These are phyloP conservation scores for Harpagifer antarcticus DNA, from an alignment of 2,797 vertebrate species.

Conservation along the genomic window DNA sequence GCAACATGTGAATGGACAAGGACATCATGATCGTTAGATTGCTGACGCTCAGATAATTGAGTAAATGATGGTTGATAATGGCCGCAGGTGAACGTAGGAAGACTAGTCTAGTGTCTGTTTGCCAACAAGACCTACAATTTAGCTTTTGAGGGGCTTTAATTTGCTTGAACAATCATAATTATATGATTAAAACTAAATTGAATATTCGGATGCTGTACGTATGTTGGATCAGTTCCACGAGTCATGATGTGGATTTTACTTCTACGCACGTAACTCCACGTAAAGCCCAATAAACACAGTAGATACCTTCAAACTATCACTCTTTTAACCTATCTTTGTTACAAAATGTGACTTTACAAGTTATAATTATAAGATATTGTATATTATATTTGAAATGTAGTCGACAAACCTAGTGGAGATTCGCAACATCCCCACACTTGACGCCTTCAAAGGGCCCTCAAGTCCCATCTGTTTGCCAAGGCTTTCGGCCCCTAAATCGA, in stretches of 20 bases:
- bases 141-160: slow-evolving; percentile 33
- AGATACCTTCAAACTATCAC: background rate
- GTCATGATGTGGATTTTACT: slow-evolving; percentile 10
- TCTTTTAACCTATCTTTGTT: background rate
- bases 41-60: slow-evolving; percentile 32
- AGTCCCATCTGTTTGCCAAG: no score
- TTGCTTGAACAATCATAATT: slow-evolving; percentile 10
- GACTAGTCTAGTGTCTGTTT: slow-evolving; percentile 41
- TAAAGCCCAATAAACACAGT: background rate
- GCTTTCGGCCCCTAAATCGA: no score
- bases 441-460: no score
- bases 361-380: background rate
- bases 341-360: background rate
- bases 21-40: slow-evolving; percentile 18
- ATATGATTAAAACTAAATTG: slow-evolving; percentile 19
- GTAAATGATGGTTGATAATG: slow-evolving; percentile 47
- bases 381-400: no score
- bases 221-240: slow-evolving; percentile 8
- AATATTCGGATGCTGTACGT: slow-evolving; percentile 15
- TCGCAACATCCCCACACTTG: no score
- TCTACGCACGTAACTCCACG: background rate
- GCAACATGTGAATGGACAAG: slow-evolving; percentile 21
- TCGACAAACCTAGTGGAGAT: background rate
- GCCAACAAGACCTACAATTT: slow-evolving; percentile 48
- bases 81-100: slow-evolving; percentile 33